These are phyloP conservation scores for Schizopygopsis malacanthus DNA, from an alignment of 2,797 vertebrate genomes.

Conservation along the genomic window DNA sequence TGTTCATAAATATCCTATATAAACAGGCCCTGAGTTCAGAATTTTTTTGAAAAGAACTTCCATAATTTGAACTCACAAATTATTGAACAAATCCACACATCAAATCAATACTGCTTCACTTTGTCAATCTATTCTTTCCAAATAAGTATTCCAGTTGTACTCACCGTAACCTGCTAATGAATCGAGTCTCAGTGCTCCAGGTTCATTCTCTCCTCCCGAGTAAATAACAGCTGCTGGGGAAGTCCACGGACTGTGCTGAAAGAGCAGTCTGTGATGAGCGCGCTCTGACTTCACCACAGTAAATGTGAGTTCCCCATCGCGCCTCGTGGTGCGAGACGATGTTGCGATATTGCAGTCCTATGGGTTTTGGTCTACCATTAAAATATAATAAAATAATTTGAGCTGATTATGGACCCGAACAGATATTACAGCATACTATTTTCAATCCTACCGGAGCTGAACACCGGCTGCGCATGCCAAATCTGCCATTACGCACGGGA, in stretches of 20 bases:
- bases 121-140: neutral
- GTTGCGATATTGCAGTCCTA: neutral
- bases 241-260: neutral
- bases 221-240: neutral
- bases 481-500: neutral
- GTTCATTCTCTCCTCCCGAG: neutral
- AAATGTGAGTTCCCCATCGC: neutral
- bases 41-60: neutral
- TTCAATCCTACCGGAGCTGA: neutral
- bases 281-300: neutral
- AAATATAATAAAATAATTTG: neutral
- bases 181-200: neutral
- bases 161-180: neutral
- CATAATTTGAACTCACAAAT: neutral
- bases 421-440: neutral
- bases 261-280: constrained; percentile 5
- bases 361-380: neutral
- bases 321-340: neutral
- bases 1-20: neutral
- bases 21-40: neutral
- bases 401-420: neutral
- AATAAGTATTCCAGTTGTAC: neutral
- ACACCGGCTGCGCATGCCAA: neutral
- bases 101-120: neutral
- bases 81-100: neutral